Percentiles rank a stretch among this genome's conserved stretches.
Conservation (phyloP, 2,113 vertebrate genomes). For the Prunella fulvescens region DNA sequence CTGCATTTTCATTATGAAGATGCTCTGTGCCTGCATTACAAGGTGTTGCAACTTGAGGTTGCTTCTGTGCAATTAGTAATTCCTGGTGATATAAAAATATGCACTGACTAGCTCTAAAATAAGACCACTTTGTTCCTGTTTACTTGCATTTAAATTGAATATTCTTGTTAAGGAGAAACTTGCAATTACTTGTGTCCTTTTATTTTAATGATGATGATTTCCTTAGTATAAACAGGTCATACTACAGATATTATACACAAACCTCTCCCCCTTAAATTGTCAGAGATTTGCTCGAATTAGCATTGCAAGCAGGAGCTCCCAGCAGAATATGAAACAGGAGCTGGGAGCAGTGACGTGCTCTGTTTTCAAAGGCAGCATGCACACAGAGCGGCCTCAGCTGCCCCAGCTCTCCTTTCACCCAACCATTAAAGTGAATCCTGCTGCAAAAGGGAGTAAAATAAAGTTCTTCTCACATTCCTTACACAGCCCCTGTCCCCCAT, state of each 20-base stretch:
- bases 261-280: background rate
- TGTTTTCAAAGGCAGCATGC: background rate
- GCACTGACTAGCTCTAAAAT: background rate
- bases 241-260: background rate
- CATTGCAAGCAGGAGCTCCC: background rate
- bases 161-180: background rate
- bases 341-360: background rate
- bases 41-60: background rate
- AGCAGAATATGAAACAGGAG: background rate
- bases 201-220: background rate
- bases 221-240: background rate
- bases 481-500: background rate
- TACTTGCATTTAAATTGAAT: background rate
- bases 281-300: background rate
- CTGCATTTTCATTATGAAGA: background rate
- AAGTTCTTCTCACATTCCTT: background rate
- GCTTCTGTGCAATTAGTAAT: background rate
- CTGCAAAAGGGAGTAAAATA: background rate
- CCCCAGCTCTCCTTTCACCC: background rate
- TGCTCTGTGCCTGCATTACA: background rate
- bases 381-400: background rate
- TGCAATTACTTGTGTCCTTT: background rate
- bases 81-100: background rate
- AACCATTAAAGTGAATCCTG: background rate
- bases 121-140: background rate